Evolutionary conservation across 2,797 vertebrate species (phyloP).

Genomic region (Poecilia velifera): DNA sequence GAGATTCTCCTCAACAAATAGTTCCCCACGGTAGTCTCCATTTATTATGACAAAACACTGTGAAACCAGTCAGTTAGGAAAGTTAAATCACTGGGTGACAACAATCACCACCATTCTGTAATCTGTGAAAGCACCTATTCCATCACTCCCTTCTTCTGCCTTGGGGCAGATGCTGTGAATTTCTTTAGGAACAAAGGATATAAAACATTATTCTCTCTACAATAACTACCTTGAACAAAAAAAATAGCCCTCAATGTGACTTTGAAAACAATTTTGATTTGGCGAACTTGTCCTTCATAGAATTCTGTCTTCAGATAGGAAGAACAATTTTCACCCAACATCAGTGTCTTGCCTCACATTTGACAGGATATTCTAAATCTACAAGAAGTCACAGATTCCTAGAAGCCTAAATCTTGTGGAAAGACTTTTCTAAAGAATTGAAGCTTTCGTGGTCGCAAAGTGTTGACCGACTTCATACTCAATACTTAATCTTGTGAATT

Average conservation of each 20-base stretch:
- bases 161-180: not conserved
- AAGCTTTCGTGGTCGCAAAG: not conserved
- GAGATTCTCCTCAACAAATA: constrained; percentile 27
- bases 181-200: too few relatives aligned
- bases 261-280: not conserved
- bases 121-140: not conserved
- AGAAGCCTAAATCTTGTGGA: not conserved
- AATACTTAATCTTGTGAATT: not conserved
- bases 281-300: not conserved
- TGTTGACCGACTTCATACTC: not conserved
- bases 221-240: not conserved
- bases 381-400: not conserved
- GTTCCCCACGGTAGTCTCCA: constrained; percentile 49
- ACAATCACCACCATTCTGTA: not conserved
- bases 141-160: not conserved
- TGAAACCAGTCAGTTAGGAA: not conserved
- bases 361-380: not conserved
- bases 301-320: not conserved
- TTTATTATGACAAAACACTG: constrained; percentile 47
- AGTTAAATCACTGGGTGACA: not conserved
- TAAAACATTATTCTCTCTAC: not conserved
- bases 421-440: not conserved
- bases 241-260: not conserved
- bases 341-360: not conserved
- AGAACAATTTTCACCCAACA: not conserved